phyloP scores from a whole-genome alignment of 1,140 invertebrate genomes.

The Penaeus chinensis region DNA sequence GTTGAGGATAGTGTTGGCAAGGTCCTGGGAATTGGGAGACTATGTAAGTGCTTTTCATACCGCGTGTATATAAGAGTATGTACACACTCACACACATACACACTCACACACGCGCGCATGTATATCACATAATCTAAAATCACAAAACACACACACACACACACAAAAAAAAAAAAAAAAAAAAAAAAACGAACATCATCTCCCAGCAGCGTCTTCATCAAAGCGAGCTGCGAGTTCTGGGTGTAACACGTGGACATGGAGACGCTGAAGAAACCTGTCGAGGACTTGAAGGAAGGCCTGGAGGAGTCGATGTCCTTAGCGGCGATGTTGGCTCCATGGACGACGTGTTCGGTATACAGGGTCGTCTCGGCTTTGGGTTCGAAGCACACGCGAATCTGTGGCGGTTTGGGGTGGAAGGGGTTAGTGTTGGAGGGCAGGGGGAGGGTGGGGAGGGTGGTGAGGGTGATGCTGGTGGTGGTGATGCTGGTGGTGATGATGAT shows the following conservation, averaged over 20 bases:
- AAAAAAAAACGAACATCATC: slow-evolving; percentile 22
- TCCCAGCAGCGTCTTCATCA: slow-evolving; percentile 47
- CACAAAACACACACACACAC: no score
- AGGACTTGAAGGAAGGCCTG: slow-evolving; percentile 52
- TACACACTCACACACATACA: no score
- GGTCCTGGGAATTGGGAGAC: slow-evolving; percentile 16
- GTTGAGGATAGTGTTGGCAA: slow-evolving; percentile 37
- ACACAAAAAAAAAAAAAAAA: neutral
- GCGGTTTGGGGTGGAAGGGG: no score
- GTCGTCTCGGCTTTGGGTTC: slow-evolving; percentile 40
- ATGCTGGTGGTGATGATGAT: no score
- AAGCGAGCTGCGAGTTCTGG: slow-evolving; percentile 29
- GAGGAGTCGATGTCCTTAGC: slow-evolving; percentile 48
- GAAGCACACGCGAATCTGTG: slow-evolving; percentile 38
- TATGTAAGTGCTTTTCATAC: no score
- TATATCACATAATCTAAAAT: no score
- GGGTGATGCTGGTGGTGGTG: no score
- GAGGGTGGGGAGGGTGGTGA: no score
- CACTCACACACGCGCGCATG: no score
- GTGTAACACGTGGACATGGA: slow-evolving; percentile 48
- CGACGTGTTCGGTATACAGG: slow-evolving; percentile 27
- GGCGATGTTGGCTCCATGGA: slow-evolving; percentile 43
- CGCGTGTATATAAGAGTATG: no score
- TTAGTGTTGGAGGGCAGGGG: no score
- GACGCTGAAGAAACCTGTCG: slow-evolving; percentile 57